phyloP scores from a whole-genome alignment of 2,888 invertebrate genomes.

The Atethmia centrago region DNA sequence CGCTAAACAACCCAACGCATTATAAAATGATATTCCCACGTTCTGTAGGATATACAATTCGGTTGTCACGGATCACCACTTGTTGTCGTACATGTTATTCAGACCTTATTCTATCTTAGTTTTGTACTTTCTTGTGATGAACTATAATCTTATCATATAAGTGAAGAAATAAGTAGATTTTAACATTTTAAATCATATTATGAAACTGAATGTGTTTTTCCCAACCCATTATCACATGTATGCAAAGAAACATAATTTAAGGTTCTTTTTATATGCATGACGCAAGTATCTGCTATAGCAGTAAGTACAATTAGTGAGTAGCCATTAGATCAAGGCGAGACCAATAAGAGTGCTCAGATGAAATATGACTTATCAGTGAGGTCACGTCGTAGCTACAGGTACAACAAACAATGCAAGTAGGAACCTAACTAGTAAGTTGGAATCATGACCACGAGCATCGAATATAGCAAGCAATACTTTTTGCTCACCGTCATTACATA shows the following conservation, averaged over 20 bases:
- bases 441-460: conserved; percentile 15
- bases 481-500: conserved; percentile 29
- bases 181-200: background rate
- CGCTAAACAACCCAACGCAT: too few species aligned
- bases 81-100: conserved; percentile 46
- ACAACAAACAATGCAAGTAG: conserved; percentile 49
- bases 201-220: conserved; percentile 12
- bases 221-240: conserved; percentile 30
- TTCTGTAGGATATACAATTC: background rate
- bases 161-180: conserved; percentile 23
- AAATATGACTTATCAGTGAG: conserved; percentile 52
- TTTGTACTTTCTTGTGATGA: conserved; percentile 11
- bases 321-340: conserved; percentile 62
- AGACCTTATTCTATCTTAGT: conserved; percentile 6
- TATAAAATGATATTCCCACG: conserved; percentile 28
- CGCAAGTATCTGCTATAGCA: conserved; percentile 38
- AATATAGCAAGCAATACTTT: conserved; percentile 10
- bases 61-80: conserved; percentile 29
- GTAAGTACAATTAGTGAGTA: conserved; percentile 59
- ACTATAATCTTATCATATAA: conserved; percentile 19
- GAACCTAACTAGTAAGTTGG: background rate
- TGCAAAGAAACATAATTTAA: conserved; percentile 30
- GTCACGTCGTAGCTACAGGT: conserved; percentile 43
- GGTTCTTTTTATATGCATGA: conserved; percentile 28
- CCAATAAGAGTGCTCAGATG: conserved; percentile 52